A percentile compares a stretch with the other conserved stretches of the same genome.
phyloP scores from a whole-genome alignment of 1,140 invertebrate genomes.

The Tribolium madens region DNA sequence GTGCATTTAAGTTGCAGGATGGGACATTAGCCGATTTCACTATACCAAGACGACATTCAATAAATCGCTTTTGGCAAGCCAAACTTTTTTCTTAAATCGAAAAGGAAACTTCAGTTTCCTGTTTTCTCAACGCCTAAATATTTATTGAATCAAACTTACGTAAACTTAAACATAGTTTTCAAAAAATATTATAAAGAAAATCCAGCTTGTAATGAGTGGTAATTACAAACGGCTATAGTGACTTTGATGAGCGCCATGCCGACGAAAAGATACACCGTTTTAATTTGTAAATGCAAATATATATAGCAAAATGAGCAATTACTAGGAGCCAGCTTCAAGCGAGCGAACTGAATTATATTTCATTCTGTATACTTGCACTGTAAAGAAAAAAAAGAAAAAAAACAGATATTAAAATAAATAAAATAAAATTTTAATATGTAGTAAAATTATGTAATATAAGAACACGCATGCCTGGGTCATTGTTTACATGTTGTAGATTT shows the following conservation, averaged over 20 bases:
- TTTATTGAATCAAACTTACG: slow-evolving; percentile 18
- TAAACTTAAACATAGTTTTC: neutral
- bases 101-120: slow-evolving; percentile 17
- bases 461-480: slow-evolving; percentile 13
- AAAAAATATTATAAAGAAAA: neutral
- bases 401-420: too few relatives aligned
- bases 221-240: neutral
- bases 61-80: slow-evolving; percentile 1
- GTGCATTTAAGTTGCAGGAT: slow-evolving; percentile 39
- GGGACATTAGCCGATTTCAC: slow-evolving; percentile 35
- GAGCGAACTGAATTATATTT: neutral
- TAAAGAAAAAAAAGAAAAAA: neutral
- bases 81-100: neutral
- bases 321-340: neutral
- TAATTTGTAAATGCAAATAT: slow-evolving; percentile 22
- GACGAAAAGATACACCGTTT: slow-evolving; percentile 8
- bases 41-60: slow-evolving; percentile 11
- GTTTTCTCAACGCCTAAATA: slow-evolving; percentile 21
- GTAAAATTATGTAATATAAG: neutral
- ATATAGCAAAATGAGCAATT: neutral
- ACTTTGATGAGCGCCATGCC: slow-evolving; percentile 25
- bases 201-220: neutral
- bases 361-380: neutral
- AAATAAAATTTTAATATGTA: neutral
- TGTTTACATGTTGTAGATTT: slow-evolving; percentile 14